Evolutionary conservation across 2,797 vertebrate species (phyloP).

Genomic region (Holocentrus rufus): DNA sequence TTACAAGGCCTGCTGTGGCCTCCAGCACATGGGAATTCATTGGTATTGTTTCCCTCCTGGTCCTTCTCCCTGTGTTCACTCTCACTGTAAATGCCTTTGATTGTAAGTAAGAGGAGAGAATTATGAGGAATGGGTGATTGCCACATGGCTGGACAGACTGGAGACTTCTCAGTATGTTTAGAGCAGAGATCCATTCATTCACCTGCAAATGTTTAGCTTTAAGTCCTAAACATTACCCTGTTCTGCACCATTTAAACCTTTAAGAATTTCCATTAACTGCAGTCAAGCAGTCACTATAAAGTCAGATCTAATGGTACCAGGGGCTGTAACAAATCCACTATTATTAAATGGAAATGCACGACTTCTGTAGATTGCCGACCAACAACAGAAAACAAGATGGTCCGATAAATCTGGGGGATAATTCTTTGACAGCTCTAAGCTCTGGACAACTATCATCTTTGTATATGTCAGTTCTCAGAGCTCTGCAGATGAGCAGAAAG

Average conservation of each 20-base stretch:
- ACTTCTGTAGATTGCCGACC: no score
- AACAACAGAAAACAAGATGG: background rate
- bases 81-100: conserved; percentile 32
- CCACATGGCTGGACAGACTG: background rate
- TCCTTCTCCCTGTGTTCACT: no score
- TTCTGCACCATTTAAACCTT: conserved; percentile 5
- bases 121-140: background rate
- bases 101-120: background rate
- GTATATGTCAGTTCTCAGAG: conserved; percentile 3
- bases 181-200: conserved; percentile 9
- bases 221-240: conserved; percentile 3
- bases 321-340: background rate
- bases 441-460: conserved; percentile 20
- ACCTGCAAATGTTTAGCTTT: background rate
- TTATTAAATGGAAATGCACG: background rate
- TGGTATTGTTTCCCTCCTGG: background rate
- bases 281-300: conserved; percentile 3
- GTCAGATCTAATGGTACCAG: no score
- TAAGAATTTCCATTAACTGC: background rate
- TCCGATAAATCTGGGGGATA: background rate
- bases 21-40: conserved; percentile 8
- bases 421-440: conserved; percentile 9
- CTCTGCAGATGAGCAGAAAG: conserved; percentile 52
- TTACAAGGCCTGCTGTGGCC: background rate
- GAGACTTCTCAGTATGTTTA: background rate